Evolutionary conservation across 1,140 invertebrate species (phyloP), one percentile per base, ranked within the genome.

Genomic region (Grapholita molesta): DNA sequence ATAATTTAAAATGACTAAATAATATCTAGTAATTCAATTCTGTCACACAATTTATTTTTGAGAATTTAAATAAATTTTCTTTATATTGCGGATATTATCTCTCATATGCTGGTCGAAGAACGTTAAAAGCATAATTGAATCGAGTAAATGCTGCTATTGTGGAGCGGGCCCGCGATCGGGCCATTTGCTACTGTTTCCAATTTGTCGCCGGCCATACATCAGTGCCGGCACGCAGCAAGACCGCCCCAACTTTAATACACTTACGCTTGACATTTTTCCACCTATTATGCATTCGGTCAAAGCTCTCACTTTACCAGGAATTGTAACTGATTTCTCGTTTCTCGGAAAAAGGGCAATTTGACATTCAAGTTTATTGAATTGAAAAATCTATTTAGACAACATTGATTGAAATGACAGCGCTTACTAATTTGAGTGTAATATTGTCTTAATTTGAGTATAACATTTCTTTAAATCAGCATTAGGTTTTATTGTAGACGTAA

Each of bases 131-230:
- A 32, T 61, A 61, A 32, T 61, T 61, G 28, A 61, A 61, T 25
- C 55, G 55, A 21, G 42, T 28, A 61, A 76, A 70, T 68, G 77
- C 64, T 30, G 9, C 66, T 69, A 80, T 70, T 83, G 80, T 82
- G 70, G 72, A 74, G 65, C 30, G 66, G 75, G 69, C 70, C 75
- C 73, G 77, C 74, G 79, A 86, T 82, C 85, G 86, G 83, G 68
- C 85, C 86, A 89, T 89, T 88, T 86, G 80, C 78, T 80, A 78
- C 80, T 84, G 80, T 87, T 86, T 87, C 82, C 85, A 89, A 89
- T 89, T 89, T 89, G 86, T 80, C 83, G 77, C 74, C 79, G 76
- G 66, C 85, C 80, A 86, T 87, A 86, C 85, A 87, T 89, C 86
- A 87, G 85, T 73, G 66, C 72, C 72, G 79, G 84, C 77, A 80